Evolutionary conservation across 2,888 invertebrate genomes (phyloP).

Genomic region (Carcina quercana): DNA sequence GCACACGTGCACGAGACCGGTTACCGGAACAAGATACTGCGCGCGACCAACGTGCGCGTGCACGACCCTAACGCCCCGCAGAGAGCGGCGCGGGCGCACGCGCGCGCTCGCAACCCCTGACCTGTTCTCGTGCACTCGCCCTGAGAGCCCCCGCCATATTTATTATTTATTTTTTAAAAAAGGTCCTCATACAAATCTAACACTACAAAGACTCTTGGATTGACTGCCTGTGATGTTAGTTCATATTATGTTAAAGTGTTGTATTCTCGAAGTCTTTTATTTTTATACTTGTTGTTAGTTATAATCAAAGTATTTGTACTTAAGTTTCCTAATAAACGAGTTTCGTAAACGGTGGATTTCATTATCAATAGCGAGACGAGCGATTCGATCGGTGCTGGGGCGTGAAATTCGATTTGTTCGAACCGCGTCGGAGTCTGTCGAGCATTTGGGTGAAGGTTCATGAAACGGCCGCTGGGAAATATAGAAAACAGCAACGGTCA

Average conservation of each 20-base stretch:
- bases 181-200: not conserved
- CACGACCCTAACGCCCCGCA: constrained; percentile 35
- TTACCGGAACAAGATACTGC: constrained; percentile 49
- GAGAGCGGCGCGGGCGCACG: constrained; percentile 7
- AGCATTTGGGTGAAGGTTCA: constrained; percentile 58
- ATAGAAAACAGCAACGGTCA: constrained; percentile 37
- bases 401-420: constrained; percentile 51
- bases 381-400: constrained; percentile 32
- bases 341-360: constrained; percentile 62
- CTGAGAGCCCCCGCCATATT: constrained; percentile 5
- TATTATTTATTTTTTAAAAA: not conserved
- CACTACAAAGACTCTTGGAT: not conserved
- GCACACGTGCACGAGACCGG: constrained; percentile 48
- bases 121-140: not conserved
- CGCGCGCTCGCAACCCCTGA: constrained; percentile 16
- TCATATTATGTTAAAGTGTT: constrained; percentile 27
- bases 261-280: constrained; percentile 37
- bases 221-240: constrained; percentile 43
- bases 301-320: constrained; percentile 38
- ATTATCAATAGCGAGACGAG: constrained; percentile 31
- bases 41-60: constrained; percentile 46
- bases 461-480: constrained; percentile 28
- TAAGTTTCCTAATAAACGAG: constrained; percentile 66
- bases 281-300: constrained; percentile 63
- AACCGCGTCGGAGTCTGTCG: constrained; percentile 34